These are phyloP conservation scores for Lepilemur septentrionalis DNA, from an alignment of 2,797 vertebrate genomes.

Conservation along the genomic window DNA sequence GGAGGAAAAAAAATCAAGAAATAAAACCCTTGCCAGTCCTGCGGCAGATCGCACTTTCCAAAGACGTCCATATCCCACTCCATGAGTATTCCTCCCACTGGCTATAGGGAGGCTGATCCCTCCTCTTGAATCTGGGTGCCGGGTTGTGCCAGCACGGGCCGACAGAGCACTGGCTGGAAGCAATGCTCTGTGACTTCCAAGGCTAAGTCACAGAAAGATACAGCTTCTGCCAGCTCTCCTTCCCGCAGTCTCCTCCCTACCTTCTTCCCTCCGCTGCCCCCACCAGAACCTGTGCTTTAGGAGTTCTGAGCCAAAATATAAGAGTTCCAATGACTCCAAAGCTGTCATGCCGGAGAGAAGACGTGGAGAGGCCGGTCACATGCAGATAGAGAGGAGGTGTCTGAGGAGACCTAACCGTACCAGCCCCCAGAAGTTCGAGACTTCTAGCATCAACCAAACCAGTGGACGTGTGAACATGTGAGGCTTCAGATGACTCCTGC, in stretches of 20 bases:
- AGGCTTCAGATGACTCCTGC: neutral
- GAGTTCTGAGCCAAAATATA: neutral
- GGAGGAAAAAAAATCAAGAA: neutral
- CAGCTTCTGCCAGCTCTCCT: neutral
- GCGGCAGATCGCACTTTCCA: neutral
- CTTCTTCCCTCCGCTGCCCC: no score
- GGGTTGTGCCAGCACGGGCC: neutral
- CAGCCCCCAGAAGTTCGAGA: neutral
- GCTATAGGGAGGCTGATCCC: neutral
- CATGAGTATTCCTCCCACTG: neutral
- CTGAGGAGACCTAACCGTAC: neutral
- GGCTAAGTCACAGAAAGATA: neutral
- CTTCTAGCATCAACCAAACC: neutral
- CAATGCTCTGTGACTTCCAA: neutral
- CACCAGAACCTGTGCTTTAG: neutral
- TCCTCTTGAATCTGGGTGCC: neutral
- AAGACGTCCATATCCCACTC: neutral
- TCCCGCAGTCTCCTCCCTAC: neutral
- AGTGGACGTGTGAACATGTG: neutral
- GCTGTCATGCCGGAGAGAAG: neutral
- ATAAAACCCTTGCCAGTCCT: neutral
- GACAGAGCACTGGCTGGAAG: neutral
- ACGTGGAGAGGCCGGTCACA: neutral
- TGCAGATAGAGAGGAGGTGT: neutral
- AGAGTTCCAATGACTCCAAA: neutral